Percentiles rank a stretch among this genome's conserved stretches.
These are phyloP conservation scores for Nerophis lumbriciformis DNA, from an alignment of 2,113 vertebrate species.

Conservation along the genomic window DNA sequence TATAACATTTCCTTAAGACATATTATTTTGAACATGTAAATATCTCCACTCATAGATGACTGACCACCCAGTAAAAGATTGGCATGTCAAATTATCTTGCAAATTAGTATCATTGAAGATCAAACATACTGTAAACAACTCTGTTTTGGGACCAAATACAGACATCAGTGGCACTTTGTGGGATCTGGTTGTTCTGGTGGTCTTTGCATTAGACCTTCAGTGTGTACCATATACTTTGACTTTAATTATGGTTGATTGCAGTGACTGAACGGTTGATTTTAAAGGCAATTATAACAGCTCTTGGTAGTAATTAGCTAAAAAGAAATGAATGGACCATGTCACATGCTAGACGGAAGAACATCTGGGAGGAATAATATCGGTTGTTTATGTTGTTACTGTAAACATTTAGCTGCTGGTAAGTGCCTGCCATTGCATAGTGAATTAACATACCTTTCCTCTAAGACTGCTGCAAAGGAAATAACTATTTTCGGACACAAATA, in stretches of 20 bases:
- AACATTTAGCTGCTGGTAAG: constrained; percentile 1
- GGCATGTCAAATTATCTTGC: constrained; percentile 32
- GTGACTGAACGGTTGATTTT: constrained; percentile 22
- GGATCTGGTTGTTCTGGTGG: constrained; percentile 30
- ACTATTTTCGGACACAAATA: constrained; percentile 38
- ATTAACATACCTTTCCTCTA: constrained; percentile 15
- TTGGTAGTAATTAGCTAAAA: neutral
- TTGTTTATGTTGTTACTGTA: constrained; percentile 8
- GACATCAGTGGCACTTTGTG: constrained; percentile 23
- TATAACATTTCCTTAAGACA: constrained; percentile 10
- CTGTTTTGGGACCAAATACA: constrained; percentile 27
- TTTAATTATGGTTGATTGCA: constrained; percentile 6
- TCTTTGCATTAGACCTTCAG: constrained; percentile 20
- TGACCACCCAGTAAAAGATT: constrained; percentile 19
- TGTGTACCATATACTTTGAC: constrained; percentile 11
- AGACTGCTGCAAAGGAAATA: constrained; percentile 4
- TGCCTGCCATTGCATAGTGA: constrained; percentile 16
- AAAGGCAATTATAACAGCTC: constrained; percentile 21
- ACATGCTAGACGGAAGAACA: constrained; percentile 20
- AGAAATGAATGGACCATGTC: neutral
- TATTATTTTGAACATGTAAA: constrained; percentile 15
- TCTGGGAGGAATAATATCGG: constrained; percentile 19
- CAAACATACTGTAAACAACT: constrained; percentile 5
- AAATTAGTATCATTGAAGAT: constrained; percentile 31
- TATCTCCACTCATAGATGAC: constrained; percentile 15